These are phyloP conservation scores for Ptilodon capucinus DNA, from an alignment of 2,888 invertebrate genomes.

Conservation along the genomic window DNA sequence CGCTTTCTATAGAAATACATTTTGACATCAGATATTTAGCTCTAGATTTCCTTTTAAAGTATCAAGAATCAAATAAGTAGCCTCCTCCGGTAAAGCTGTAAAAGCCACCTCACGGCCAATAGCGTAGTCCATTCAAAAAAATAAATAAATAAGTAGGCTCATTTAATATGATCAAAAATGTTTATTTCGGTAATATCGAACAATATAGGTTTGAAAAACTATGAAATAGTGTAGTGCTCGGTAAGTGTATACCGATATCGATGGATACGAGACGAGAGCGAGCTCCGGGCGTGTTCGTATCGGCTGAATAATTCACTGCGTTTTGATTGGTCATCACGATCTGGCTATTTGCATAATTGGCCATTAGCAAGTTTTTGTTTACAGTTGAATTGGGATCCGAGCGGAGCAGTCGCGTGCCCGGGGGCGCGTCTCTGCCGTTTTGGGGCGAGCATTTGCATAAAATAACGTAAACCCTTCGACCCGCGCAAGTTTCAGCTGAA, in stretches of 20 bases:
- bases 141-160: too few relatives aligned
- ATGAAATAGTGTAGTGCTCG: not conserved
- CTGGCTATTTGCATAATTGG: slow-evolving; percentile 70
- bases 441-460: slow-evolving; percentile 48
- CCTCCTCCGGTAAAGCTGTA: too few relatives aligned
- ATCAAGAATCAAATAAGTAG: too few relatives aligned
- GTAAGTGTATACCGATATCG: slow-evolving; percentile 12
- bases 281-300: slow-evolving; percentile 48
- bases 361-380: slow-evolving; percentile 76
- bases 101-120: too few relatives aligned
- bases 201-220: too few relatives aligned
- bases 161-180: too few relatives aligned
- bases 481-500: slow-evolving; percentile 38
- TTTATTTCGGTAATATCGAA: too few relatives aligned
- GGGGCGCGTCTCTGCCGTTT: slow-evolving; percentile 40
- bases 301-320: slow-evolving; percentile 71
- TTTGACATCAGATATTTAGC: too few relatives aligned
- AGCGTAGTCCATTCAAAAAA: too few relatives aligned
- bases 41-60: too few relatives aligned
- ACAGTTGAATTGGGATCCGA: slow-evolving; percentile 51
- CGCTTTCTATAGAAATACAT: too few relatives aligned
- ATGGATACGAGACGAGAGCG: slow-evolving; percentile 35
- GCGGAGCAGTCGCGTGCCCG: slow-evolving; percentile 45
- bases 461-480: slow-evolving; percentile 45
- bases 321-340: slow-evolving; percentile 73